phyloP scores from a whole-genome alignment of 2,888 invertebrate genomes.

The Eristalis arbustorum region DNA sequence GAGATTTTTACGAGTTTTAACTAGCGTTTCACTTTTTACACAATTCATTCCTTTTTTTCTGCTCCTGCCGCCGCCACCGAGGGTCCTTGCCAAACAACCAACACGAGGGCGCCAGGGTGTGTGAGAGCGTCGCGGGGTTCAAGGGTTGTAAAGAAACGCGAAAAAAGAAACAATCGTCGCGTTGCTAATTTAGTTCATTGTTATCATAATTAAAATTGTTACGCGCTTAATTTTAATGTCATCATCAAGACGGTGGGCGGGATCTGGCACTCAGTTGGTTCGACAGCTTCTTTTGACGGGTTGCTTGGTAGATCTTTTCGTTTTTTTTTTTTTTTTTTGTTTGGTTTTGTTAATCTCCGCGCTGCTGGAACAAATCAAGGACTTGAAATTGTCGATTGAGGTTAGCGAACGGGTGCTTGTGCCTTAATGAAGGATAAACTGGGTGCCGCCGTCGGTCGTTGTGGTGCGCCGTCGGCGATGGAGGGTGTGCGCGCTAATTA shows the following conservation, averaged over 20 bases:
- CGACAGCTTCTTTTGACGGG: constrained; percentile 59
- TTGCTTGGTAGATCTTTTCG: too few relatives aligned
- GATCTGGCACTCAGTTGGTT: not conserved
- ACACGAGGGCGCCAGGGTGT: not conserved
- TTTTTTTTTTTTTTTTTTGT: not conserved
- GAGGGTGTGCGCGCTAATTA: constrained; percentile 43
- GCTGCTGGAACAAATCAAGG: constrained; percentile 50
- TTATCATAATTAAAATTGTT: constrained; percentile 68
- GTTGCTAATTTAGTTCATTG: constrained; percentile 68
- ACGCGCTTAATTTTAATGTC: constrained; percentile 68
- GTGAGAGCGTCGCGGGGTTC: not conserved
- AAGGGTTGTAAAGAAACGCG: not conserved
- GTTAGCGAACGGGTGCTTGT: constrained; percentile 69
- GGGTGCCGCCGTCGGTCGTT: not conserved
- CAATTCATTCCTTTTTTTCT: not conserved
- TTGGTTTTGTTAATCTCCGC: not conserved
- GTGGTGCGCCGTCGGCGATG: constrained; percentile 16
- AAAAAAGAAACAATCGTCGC: constrained; percentile 44
- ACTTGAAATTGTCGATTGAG: constrained; percentile 65
- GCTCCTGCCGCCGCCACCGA: not conserved
- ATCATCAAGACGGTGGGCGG: constrained; percentile 47
- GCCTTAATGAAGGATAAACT: constrained; percentile 65
- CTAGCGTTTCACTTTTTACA: not conserved
- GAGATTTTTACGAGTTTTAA: not conserved
- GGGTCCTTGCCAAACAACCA: not conserved